phyloP scores from a whole-genome alignment of 2,888 invertebrate species.

The Calameuta filiformis region DNA sequence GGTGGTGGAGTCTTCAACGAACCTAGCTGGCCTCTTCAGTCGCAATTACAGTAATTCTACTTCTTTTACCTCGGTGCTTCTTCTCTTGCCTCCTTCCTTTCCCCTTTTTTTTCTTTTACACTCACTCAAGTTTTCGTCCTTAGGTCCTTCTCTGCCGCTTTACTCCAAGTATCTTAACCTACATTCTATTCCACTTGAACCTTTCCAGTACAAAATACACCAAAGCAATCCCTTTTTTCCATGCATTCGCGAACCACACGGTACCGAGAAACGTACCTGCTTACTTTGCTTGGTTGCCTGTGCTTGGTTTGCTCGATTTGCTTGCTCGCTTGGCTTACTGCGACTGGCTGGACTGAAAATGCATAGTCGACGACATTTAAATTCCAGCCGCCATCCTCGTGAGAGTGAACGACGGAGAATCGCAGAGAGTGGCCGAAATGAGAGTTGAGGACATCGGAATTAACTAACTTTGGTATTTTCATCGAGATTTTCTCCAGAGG shows the following conservation, averaged over 20 bases:
- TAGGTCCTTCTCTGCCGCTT: background rate
- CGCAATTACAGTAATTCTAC: constrained; percentile 24
- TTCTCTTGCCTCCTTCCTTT: constrained; percentile 13
- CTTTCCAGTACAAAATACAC: background rate
- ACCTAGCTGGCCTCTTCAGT: constrained; percentile 9
- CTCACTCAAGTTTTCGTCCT: constrained; percentile 8
- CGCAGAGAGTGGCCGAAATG: background rate
- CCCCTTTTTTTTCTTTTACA: constrained; percentile 1
- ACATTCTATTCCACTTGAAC: background rate
- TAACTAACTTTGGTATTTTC: background rate
- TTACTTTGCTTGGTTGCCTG: background rate
- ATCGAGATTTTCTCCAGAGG: background rate
- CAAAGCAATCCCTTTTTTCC: background rate
- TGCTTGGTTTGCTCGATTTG: background rate
- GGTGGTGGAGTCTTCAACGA: constrained; percentile 8
- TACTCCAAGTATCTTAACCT: background rate
- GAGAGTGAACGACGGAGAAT: background rate
- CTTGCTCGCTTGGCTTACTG: background rate
- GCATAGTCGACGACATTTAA: background rate
- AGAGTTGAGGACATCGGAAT: background rate
- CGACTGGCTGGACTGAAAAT: background rate
- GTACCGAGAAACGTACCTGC: background rate
- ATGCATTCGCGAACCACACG: background rate
- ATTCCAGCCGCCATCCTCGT: background rate
- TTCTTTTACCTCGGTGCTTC: constrained; percentile 9